Base-by-base conservation (phyloP, 2,888 invertebrate species). In the Aromia moschata region DNA sequence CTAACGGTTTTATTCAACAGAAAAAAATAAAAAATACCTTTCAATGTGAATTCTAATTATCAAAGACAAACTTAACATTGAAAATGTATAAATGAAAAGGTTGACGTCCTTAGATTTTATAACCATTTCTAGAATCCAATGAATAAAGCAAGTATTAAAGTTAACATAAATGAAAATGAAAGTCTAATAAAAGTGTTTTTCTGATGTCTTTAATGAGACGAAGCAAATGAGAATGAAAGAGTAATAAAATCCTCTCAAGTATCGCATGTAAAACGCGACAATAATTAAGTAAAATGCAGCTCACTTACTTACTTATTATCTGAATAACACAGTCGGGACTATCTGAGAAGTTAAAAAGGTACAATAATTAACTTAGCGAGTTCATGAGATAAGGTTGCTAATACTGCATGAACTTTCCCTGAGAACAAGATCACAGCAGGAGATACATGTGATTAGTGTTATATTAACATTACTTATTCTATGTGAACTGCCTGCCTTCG, bases 401-500 rank as follows among this genome's bases (percentile, higher is more conserved):
- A 67, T 67, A 70, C 65, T 59, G 68, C 66, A 64, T 69, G 72
- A 70, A 71, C 69, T 73, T 68, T 70, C 70, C 68, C 67, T 70
- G 72, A 70, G 71, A 72, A 72, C 65, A 60, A 73, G 73, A 73
- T 71, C 65, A 67, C 55, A 20, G 53, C n/a, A 62, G 57, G 58
- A 69, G 73, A 73, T 73, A 73, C 68, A 69, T 68, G 61, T 66
- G 67, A 73, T 73, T 72, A 73, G 65, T 68, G 70, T 62, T 69
- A 62, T 68, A 72, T 70, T 69, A 71, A 68, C 69, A 69, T 70
- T 70, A 66, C 68, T 67, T 69, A 71, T 71, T 70, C 70, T 68
- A 70, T 71, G 71, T 67, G 71, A 71, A 71, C 64, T 66, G 65
- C 66, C 65, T 64, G 43, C 58, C 51, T 53, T 54, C 31, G 45